Evolutionary conservation across 2,888 invertebrate species (phyloP).

Genomic region (Thalpophila matura): DNA sequence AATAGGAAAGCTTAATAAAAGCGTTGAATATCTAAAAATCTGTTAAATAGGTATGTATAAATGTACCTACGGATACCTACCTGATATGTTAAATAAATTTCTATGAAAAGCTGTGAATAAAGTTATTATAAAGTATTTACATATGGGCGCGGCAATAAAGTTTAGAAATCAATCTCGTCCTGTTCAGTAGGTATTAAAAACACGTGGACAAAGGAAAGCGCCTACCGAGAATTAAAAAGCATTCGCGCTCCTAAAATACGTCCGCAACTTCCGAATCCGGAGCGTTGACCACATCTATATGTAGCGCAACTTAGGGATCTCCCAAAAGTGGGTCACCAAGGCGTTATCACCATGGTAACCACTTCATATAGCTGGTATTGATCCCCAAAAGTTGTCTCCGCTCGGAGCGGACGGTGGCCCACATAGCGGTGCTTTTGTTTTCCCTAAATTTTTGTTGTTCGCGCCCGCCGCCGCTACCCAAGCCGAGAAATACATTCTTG

Average conservation of each 20-base stretch:
- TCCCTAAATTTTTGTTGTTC: conserved; percentile 17
- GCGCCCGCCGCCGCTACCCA: background rate
- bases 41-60: too few species aligned
- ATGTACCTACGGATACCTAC: too few species aligned
- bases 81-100: too few species aligned
- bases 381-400: conserved; percentile 55
- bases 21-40: too few species aligned
- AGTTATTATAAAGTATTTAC: background rate
- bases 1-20: too few species aligned
- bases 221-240: conserved; percentile 5
- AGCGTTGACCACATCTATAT: conserved; percentile 12
- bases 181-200: too few species aligned
- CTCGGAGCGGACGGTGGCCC: conserved; percentile 38
- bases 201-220: background rate
- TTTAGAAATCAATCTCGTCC: background rate
- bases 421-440: conserved; percentile 45
- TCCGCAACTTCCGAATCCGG: background rate
- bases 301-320: conserved; percentile 33
- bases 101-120: background rate
- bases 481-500: background rate
- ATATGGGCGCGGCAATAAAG: background rate
- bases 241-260: background rate
- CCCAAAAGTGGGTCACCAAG: conserved; percentile 59
- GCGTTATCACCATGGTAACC: conserved; percentile 63
- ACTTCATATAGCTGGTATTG: conserved; percentile 52